Percentiles rank a stretch among this genome's conserved stretches.
phyloP scores from a whole-genome alignment of 1,140 invertebrate species.

The Drosophila willistoni region DNA sequence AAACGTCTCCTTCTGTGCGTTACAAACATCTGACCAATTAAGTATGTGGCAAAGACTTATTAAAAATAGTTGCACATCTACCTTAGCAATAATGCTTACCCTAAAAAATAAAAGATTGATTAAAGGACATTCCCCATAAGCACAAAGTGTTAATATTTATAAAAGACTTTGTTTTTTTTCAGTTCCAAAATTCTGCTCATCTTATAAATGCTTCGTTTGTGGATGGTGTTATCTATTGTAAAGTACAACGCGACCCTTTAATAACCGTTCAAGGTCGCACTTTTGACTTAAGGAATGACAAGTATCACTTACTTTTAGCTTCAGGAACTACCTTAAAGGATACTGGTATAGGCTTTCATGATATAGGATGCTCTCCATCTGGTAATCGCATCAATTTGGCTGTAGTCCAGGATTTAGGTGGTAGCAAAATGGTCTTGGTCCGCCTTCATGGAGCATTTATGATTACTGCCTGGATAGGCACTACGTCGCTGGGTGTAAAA shows the following conservation, averaged over 20 bases:
- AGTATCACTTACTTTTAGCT: slow-evolving; percentile 90
- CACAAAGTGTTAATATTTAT: no score
- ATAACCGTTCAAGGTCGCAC: slow-evolving; percentile 86
- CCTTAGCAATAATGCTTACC: no score
- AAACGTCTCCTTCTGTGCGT: no score
- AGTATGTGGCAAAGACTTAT: no score
- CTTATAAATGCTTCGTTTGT: slow-evolving; percentile 86
- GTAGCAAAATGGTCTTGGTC: slow-evolving; percentile 88
- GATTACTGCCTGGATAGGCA: slow-evolving; percentile 95
- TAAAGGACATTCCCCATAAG: no score
- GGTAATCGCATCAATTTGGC: slow-evolving; percentile 86
- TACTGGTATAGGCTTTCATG: slow-evolving; percentile 88
- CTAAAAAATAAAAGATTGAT: no score
- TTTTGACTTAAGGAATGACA: slow-evolving; percentile 89
- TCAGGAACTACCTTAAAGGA: slow-evolving; percentile 86
- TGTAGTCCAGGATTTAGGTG: slow-evolving; percentile 86
- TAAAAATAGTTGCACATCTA: no score
- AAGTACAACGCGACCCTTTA: slow-evolving; percentile 87
- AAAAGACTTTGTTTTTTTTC: slow-evolving; percentile 36
- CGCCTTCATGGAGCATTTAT: slow-evolving; percentile 94
- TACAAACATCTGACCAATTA: no score
- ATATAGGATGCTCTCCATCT: slow-evolving; percentile 85
- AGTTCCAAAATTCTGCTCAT: slow-evolving; percentile 87
- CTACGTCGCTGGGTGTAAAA: slow-evolving; percentile 93
- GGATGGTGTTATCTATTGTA: slow-evolving; percentile 90